Conservation (phyloP, 2,888 invertebrate genomes). For the Piscicola geometra region DNA sequence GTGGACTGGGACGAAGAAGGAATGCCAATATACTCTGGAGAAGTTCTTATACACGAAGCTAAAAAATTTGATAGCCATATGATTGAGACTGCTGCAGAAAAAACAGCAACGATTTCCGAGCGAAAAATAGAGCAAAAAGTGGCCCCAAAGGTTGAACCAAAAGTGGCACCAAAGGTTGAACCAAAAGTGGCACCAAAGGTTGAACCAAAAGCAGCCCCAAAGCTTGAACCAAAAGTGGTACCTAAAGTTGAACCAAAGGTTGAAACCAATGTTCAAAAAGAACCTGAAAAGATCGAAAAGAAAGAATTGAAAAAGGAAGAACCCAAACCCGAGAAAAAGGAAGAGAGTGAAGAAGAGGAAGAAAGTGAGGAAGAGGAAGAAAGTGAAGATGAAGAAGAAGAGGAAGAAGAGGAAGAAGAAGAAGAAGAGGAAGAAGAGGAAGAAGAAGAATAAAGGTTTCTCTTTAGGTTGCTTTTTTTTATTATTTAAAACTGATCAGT, state of each 20-base stretch:
- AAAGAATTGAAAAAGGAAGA: conserved; percentile 4
- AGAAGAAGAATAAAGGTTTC: not conserved
- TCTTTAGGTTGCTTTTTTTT: not conserved
- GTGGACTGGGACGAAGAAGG: conserved; percentile 42
- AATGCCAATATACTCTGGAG: conserved; percentile 40
- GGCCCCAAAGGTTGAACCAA: not conserved
- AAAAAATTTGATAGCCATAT: not conserved
- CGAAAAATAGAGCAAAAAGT: not conserved
- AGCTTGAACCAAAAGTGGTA: not conserved
- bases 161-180: not conserved
- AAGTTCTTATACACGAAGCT: not conserved
- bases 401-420: not conserved
- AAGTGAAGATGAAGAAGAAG: not conserved
- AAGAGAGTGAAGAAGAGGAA: conserved; percentile 12
- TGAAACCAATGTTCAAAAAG: not conserved
- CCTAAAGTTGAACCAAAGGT: not conserved
- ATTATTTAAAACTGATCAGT: too few species aligned
- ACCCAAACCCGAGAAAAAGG: conserved; percentile 3
- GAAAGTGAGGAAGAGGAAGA: not conserved
- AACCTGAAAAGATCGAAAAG: not conserved
- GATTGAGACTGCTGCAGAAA: not conserved
- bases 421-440: not conserved
- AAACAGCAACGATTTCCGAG: not conserved
- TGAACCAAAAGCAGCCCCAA: not conserved
- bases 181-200: not conserved